A percentile compares a stretch with the other conserved stretches of the same genome.
phyloP scores from a whole-genome alignment of 2,797 vertebrate genomes.

The Rhyacichthys aspro region DNA sequence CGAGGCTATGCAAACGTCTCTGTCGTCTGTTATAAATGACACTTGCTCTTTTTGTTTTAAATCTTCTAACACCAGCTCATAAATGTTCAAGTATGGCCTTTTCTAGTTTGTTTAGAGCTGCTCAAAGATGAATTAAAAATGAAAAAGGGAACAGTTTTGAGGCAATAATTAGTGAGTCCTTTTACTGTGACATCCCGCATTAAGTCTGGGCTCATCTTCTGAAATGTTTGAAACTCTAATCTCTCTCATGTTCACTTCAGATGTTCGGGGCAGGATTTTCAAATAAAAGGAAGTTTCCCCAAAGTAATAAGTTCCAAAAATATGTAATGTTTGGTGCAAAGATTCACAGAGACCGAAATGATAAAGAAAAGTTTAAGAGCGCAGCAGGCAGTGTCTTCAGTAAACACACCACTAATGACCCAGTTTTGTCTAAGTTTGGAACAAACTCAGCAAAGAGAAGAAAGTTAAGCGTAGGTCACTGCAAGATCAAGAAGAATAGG shows the following conservation, averaged over 20 bases:
- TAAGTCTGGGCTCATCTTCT: constrained; percentile 4
- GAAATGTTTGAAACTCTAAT: neutral
- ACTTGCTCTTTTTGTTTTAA: neutral
- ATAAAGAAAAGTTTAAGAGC: constrained; percentile 17
- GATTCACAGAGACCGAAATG: constrained; percentile 3
- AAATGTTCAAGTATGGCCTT: constrained; percentile 2
- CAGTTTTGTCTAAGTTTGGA: constrained; percentile 2
- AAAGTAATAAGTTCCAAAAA: neutral
- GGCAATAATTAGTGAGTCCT: constrained; percentile 1
- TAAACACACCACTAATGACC: neutral
- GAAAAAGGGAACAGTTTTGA: neutral
- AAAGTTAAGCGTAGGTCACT: neutral
- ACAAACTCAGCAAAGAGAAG: constrained; percentile 4
- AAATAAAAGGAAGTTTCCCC: neutral
- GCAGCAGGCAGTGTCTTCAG: constrained; percentile 36
- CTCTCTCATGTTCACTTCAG: constrained; percentile 6
- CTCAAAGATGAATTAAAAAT: constrained; percentile 25
- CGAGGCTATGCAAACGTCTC: no score
- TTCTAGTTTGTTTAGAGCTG: neutral
- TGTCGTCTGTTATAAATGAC: no score
- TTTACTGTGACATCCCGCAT: neutral
- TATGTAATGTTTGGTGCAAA: neutral
- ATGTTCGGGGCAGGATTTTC: neutral
- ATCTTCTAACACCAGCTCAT: neutral
- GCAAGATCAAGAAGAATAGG: no score